These are phyloP conservation scores for Agrochola lota DNA, from an alignment of 2,888 invertebrate species.

Conservation along the genomic window DNA sequence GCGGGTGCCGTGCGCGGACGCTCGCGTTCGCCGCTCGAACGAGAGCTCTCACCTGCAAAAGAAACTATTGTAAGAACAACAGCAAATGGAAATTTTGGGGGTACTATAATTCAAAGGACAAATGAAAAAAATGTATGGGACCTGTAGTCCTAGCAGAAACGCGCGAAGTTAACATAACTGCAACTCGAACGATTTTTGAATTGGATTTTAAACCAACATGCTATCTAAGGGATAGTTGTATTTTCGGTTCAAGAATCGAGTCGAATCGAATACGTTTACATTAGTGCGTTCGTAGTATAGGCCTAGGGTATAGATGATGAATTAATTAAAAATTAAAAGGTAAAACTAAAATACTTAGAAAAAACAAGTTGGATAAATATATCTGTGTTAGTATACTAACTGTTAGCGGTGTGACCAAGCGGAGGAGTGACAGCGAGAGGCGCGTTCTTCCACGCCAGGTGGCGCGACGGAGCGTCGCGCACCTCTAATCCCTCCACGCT, in stretches of 20 bases:
- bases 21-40: conserved; percentile 80
- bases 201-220: not conserved
- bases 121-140: not conserved
- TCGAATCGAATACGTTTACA: not conserved
- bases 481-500: conserved; percentile 93
- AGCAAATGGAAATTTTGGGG: not conserved
- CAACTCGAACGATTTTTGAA: not conserved
- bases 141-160: not conserved
- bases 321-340: not conserved
- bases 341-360: not conserved
- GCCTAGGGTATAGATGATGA: too few relatives aligned
- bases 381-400: conserved; percentile 69
- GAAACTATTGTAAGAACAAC: not conserved
- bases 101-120: not conserved
- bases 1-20: conserved; percentile 91
- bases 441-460: conserved; percentile 74
- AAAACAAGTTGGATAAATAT: not conserved
- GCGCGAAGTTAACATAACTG: not conserved
- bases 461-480: conserved; percentile 84
- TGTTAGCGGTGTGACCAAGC: conserved; percentile 67
- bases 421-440: conserved; percentile 66
- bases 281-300: not conserved
- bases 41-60: conserved; percentile 80
- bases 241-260: too few relatives aligned
- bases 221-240: not conserved